Conservation (phyloP, 2,797 vertebrate genomes). For the Cynopterus sphinx region DNA sequence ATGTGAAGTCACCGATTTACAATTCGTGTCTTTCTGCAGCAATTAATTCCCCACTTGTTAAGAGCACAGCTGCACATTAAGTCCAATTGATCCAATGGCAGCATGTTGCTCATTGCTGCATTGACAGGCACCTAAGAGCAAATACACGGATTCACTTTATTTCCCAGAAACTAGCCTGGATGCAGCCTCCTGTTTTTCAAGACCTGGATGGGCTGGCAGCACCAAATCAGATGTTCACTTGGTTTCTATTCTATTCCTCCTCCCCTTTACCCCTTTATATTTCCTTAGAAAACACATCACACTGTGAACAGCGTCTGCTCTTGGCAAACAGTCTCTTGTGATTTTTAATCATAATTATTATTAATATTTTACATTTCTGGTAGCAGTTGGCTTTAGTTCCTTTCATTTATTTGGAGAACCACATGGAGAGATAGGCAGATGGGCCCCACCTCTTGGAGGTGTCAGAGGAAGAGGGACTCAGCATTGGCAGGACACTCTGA, state of each 20-base stretch:
- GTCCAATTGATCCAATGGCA: constrained; percentile 78
- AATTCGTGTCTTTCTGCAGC: constrained; percentile 82
- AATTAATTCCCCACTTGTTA: constrained; percentile 80
- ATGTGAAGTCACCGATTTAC: constrained; percentile 82
- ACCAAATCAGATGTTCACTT: constrained; percentile 84
- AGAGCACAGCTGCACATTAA: constrained; percentile 83
- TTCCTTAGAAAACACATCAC: constrained; percentile 81
- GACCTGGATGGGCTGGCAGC: constrained; percentile 76
- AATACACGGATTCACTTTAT: constrained; percentile 70
- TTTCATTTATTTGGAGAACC: constrained; percentile 48
- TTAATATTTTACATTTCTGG: constrained; percentile 19
- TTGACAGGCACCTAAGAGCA: constrained; percentile 79
- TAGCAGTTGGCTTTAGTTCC: constrained; percentile 55
- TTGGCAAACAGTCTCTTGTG: constrained; percentile 59
- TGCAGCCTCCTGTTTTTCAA: constrained; percentile 75
- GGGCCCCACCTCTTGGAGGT: neutral
- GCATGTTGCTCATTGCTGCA: constrained; percentile 71
- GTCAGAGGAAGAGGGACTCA: neutral
- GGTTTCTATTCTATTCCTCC: constrained; percentile 71
- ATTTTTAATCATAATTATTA: neutral
- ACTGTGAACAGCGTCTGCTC: constrained; percentile 64
- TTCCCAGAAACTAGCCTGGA: constrained; percentile 81
- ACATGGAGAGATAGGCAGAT: neutral
- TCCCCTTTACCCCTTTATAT: constrained; percentile 54
- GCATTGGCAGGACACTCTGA: neutral